A percentile compares a stretch with the other conserved stretches of the same genome.
Conservation (phyloP, 2,797 vertebrate genomes). For the Podargus strigoides region DNA sequence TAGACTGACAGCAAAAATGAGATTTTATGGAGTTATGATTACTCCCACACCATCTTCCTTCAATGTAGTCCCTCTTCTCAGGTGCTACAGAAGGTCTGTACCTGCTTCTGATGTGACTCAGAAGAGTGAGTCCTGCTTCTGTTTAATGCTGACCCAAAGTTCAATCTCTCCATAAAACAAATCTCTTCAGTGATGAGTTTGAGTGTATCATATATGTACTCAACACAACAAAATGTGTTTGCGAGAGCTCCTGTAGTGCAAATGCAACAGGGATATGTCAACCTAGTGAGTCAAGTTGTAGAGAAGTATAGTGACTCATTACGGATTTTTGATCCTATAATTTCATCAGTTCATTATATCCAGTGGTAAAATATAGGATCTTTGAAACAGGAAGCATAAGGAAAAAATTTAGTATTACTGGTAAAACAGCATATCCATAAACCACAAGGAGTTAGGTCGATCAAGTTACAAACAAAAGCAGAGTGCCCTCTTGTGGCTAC, state of each 20-base stretch:
- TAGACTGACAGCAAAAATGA: neutral
- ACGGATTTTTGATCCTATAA: neutral
- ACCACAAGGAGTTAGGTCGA: neutral
- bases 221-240: rapidly evolving
- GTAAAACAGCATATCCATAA: neutral
- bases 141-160: neutral
- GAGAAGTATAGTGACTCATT: neutral
- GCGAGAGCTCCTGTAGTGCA: rapidly evolving
- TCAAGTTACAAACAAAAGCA: constrained; percentile 46
- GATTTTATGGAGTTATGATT: neutral
- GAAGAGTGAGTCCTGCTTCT: neutral
- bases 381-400: neutral
- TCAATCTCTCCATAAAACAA: neutral
- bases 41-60: neutral
- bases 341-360: neutral
- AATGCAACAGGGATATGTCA: rapidly evolving
- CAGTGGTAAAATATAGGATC: rapidly evolving
- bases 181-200: neutral
- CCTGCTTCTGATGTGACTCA: neutral
- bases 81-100: neutral
- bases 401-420: rapidly evolving
- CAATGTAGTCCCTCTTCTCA: neutral
- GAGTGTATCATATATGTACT: rapidly evolving
- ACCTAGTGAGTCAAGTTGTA: rapidly evolving
- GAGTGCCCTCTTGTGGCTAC: constrained; percentile 78